Percentiles rank a stretch among this genome's conserved stretches.
Conservation (phyloP, 2,113 vertebrate genomes). For the Pluvialis apricaria region DNA sequence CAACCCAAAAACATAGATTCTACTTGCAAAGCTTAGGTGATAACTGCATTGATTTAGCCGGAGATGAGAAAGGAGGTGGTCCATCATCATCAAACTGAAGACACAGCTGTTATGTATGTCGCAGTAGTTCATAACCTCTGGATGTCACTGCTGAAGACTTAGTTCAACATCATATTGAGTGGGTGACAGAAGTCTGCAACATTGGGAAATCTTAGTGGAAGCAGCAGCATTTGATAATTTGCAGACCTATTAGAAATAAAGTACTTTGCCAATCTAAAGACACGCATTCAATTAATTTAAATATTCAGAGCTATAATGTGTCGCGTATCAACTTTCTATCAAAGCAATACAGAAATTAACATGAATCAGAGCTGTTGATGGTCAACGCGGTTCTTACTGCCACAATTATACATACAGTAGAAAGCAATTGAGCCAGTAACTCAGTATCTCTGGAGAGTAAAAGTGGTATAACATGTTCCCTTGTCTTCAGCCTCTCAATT, state of each 20-base stretch:
- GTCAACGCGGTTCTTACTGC: neutral
- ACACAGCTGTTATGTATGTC: neutral
- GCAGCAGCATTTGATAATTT: neutral
- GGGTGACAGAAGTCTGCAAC: neutral
- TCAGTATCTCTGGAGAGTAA: neutral
- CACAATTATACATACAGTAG: neutral
- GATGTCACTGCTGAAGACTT: neutral
- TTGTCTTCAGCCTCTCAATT: neutral
- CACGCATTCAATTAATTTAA: neutral
- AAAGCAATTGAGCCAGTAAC: neutral
- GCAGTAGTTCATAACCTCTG: neutral
- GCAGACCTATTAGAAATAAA: neutral
- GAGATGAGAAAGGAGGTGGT: neutral
- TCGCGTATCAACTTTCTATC: neutral
- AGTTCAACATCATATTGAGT: neutral
- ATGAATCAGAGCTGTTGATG: neutral
- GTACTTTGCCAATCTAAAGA: neutral
- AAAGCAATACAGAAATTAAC: neutral
- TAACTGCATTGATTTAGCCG: neutral
- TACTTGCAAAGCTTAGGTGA: neutral
- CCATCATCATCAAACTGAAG: neutral
- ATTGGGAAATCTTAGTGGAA: neutral
- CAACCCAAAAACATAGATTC: neutral
- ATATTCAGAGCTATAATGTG: neutral
- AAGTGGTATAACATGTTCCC: neutral